Percentiles rank a stretch among this genome's conserved stretches.
Conservation (phyloP, 2,888 invertebrate species). For the Drosophila ustulata region DNA sequence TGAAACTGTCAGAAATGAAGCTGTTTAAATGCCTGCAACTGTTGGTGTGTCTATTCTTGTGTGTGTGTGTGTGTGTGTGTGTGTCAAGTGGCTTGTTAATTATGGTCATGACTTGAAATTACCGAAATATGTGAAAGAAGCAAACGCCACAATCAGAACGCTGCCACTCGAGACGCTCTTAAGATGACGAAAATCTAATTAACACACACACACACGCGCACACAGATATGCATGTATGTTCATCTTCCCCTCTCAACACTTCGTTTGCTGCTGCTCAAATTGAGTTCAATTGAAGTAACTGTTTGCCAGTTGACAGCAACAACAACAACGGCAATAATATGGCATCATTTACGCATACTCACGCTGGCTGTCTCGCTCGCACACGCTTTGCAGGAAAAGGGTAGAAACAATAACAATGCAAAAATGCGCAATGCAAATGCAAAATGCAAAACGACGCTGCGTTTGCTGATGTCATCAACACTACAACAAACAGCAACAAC, state of each 20-base stretch:
- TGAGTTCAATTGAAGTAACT: conserved; percentile 75
- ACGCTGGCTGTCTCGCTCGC: background rate
- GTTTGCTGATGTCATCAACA: conserved; percentile 50
- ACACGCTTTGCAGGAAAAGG: conserved; percentile 18
- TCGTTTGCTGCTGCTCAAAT: conserved; percentile 47
- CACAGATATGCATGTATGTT: background rate
- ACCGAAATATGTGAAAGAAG: conserved; percentile 49
- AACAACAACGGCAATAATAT: conserved; percentile 25
- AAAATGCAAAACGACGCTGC: conserved; percentile 19
- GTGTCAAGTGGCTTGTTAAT: conserved; percentile 79
- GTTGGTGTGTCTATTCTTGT: background rate
- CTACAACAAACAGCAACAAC: conserved; percentile 15
- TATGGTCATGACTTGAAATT: conserved; percentile 65
- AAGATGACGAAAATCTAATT: conserved; percentile 62
- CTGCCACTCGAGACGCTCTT: conserved; percentile 57
- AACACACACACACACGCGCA: conserved; percentile 37
- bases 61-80: conserved; percentile 19
- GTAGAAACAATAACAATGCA: conserved; percentile 34
- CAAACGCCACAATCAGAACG: conserved; percentile 55
- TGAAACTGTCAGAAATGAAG: conserved; percentile 61
- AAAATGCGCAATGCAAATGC: conserved; percentile 34
- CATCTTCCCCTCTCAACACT: background rate
- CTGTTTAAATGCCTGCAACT: conserved; percentile 33
- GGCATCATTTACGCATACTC: conserved; percentile 26
- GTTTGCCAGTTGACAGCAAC: conserved; percentile 51